phyloP scores from a whole-genome alignment of 2,113 vertebrate species.

The Nestor notabilis region DNA sequence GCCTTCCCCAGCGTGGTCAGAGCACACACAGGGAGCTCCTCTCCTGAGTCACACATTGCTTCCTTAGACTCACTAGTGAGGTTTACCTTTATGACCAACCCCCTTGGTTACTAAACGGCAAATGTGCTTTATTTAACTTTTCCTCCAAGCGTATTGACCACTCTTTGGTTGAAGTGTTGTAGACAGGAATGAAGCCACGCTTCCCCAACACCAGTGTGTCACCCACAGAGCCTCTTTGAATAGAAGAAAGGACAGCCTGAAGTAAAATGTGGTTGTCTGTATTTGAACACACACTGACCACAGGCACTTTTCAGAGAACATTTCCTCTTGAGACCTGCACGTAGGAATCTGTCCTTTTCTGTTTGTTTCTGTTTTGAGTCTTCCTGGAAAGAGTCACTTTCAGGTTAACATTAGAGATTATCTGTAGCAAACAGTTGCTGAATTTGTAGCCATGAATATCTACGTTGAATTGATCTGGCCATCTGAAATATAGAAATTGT shows the following conservation, averaged over 20 bases:
- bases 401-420: neutral
- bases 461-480: neutral
- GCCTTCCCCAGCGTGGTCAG: neutral
- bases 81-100: neutral
- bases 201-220: neutral
- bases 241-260: neutral
- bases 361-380: neutral
- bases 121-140: neutral
- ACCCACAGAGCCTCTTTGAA: neutral
- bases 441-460: neutral
- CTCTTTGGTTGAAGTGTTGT: neutral
- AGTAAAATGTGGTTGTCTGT: neutral
- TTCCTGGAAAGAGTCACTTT: neutral
- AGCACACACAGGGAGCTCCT: neutral
- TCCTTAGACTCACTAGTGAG: neutral
- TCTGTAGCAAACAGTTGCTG: neutral
- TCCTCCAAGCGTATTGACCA: neutral
- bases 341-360: neutral
- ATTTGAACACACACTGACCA: neutral
- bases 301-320: neutral
- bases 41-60: neutral
- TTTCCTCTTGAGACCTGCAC: neutral
- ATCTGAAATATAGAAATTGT: neutral
- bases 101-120: neutral
- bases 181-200: neutral